Conservation (phyloP, 2,888 invertebrate species). For the Drosophila sordidula region DNA sequence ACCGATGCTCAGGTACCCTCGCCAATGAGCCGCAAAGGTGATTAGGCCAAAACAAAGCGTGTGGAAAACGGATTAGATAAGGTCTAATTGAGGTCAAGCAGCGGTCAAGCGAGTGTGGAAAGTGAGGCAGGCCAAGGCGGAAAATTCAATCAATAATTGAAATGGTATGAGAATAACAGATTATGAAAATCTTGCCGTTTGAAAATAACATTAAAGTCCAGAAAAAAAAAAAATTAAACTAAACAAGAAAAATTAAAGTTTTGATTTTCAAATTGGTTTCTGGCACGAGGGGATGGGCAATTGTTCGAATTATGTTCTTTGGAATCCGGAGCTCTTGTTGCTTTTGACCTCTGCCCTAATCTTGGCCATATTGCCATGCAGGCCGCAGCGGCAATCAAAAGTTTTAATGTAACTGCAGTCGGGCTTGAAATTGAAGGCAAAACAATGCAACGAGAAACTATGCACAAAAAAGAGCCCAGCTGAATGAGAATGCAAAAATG, state of each 20-base stretch:
- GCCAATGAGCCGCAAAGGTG: slow-evolving; percentile 52
- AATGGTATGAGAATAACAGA: slow-evolving; percentile 3
- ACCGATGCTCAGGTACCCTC: slow-evolving; percentile 50
- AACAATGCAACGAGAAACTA: slow-evolving; percentile 54
- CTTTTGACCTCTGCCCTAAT: slow-evolving; percentile 41
- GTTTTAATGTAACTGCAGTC: slow-evolving; percentile 74
- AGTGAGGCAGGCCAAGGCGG: slow-evolving; percentile 14
- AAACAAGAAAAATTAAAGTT: not conserved
- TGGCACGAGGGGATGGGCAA: not conserved
- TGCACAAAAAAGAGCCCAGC: slow-evolving; percentile 7
- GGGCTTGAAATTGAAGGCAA: slow-evolving; percentile 68
- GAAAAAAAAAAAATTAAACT: not conserved
- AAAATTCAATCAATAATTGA: slow-evolving; percentile 15
- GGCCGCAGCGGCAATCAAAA: slow-evolving; percentile 70
- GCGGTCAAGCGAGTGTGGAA: slow-evolving; percentile 39
- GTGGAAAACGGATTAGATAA: slow-evolving; percentile 67
- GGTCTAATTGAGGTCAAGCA: slow-evolving; percentile 73
- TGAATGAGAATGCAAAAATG: slow-evolving; percentile 69
- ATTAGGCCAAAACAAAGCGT: slow-evolving; percentile 63
- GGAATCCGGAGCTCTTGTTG: not conserved
- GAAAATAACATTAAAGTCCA: slow-evolving; percentile 8
- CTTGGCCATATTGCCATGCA: slow-evolving; percentile 46
- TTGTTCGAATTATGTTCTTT: slow-evolving; percentile 20
- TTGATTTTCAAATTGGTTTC: not conserved
- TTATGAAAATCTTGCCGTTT: not conserved